A percentile compares a stretch with the other conserved stretches of the same genome.
Evolutionary conservation across 2,888 invertebrate species (phyloP).

Genomic region (Antheraea yamamai): DNA sequence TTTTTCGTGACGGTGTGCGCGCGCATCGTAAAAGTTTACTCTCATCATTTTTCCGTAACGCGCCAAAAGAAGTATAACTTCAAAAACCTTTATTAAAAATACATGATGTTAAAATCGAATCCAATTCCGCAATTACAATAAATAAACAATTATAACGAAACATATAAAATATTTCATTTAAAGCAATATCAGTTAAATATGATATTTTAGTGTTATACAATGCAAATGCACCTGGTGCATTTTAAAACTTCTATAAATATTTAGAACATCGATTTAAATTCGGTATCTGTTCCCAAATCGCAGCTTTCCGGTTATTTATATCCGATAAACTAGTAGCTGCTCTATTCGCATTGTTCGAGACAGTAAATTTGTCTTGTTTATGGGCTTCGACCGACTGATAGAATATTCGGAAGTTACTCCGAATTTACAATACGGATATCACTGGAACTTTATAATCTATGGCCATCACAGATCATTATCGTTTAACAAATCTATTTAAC

Average conservation of each 20-base stretch:
- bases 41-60: too few species aligned
- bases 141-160: not conserved
- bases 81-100: not conserved
- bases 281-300: not conserved
- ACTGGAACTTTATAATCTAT: constrained; percentile 25
- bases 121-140: too few species aligned
- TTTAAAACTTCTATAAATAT: not conserved
- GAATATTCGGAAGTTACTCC: constrained; percentile 25
- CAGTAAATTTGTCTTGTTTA: constrained; percentile 28
- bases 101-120: not conserved
- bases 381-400: constrained; percentile 25
- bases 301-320: constrained; percentile 7
- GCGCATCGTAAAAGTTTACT: too few species aligned
- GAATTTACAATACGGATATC: constrained; percentile 28
- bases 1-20: too few species aligned
- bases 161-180: not conserved
- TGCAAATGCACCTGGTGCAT: not conserved
- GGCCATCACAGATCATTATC: constrained; percentile 19
- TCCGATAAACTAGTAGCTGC: constrained; percentile 18
- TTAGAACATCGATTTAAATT: not conserved
- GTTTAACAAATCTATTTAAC: constrained; percentile 12
- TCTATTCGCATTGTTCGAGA: constrained; percentile 25
- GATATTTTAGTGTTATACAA: not conserved
- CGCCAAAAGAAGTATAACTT: too few species aligned
- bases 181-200: not conserved